phyloP scores from a whole-genome alignment of 2,113 vertebrate species.

The Trematocara nigrifrons region DNA sequence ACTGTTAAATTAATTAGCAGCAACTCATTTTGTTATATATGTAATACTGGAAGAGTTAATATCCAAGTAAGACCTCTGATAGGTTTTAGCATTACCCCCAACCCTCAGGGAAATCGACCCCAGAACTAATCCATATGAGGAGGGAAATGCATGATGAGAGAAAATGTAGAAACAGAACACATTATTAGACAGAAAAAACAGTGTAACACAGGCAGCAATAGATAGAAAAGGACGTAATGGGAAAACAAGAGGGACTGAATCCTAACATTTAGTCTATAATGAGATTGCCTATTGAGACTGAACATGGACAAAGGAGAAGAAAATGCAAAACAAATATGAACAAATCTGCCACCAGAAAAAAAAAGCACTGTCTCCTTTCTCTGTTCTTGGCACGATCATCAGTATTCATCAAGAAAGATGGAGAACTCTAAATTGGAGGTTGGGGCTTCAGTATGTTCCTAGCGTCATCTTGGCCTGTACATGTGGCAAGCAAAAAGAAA shows the following conservation, averaged over 20 bases:
- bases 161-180: not conserved
- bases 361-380: not conserved
- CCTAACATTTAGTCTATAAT: conserved; percentile 16
- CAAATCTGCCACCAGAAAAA: not conserved
- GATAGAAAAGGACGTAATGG: conserved; percentile 2
- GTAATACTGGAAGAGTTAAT: not conserved
- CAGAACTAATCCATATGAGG: conserved; percentile 37
- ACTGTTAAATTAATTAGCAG: conserved; percentile 37
- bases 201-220: not conserved
- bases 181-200: not conserved
- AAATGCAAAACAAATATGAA: conserved; percentile 4
- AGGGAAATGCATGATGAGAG: conserved; percentile 1
- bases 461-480: not conserved
- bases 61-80: conserved; percentile 13
- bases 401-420: not conserved
- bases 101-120: conserved; percentile 37
- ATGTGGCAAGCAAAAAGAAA: not conserved
- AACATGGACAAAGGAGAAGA: not conserved
- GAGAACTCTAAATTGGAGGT: not conserved
- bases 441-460: not conserved
- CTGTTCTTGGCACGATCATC: not conserved
- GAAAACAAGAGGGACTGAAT: conserved; percentile 13
- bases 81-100: conserved; percentile 14
- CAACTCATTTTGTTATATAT: conserved; percentile 30
- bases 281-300: not conserved